Conservation (phyloP, 2,797 vertebrate species). For the Protonibea diacanthus region DNA sequence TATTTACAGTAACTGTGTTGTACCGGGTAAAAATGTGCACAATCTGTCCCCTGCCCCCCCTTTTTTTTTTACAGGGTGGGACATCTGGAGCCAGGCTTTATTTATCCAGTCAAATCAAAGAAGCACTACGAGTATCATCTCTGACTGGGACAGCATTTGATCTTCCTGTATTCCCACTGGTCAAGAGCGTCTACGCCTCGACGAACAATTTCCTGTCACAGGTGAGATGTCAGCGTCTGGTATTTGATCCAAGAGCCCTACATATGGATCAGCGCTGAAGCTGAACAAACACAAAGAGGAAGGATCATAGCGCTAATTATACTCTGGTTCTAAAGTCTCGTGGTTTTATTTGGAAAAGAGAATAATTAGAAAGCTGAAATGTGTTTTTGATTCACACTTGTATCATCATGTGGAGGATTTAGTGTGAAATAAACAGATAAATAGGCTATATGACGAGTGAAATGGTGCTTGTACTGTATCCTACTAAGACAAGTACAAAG, state of each 20-base stretch:
- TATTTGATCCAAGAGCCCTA: neutral
- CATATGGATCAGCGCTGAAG: neutral
- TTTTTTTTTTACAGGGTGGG: slow-evolving; percentile 60
- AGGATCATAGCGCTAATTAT: neutral
- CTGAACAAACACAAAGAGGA: neutral
- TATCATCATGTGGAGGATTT: neutral
- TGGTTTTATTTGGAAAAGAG: neutral
- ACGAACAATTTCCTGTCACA: slow-evolving; percentile 84
- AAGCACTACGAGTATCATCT: slow-evolving; percentile 84
- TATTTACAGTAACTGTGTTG: neutral
- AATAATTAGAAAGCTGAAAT: neutral
- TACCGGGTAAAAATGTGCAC: neutral
- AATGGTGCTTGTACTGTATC: neutral
- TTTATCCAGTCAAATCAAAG: slow-evolving; percentile 83
- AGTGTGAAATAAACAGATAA: neutral
- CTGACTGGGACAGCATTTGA: slow-evolving; percentile 73
- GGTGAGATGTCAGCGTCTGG: slow-evolving; percentile 67
- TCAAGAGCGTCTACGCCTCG: slow-evolving; percentile 83
- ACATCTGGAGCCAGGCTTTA: slow-evolving; percentile 77
- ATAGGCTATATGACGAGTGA: neutral
- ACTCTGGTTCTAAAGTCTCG: neutral
- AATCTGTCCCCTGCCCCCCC: neutral
- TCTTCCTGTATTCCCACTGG: slow-evolving; percentile 85
- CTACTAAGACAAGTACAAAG: neutral
- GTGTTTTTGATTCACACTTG: neutral